These are phyloP conservation scores for Amphimallon solstitiale DNA, from an alignment of 2,888 invertebrate species.

Conservation along the genomic window DNA sequence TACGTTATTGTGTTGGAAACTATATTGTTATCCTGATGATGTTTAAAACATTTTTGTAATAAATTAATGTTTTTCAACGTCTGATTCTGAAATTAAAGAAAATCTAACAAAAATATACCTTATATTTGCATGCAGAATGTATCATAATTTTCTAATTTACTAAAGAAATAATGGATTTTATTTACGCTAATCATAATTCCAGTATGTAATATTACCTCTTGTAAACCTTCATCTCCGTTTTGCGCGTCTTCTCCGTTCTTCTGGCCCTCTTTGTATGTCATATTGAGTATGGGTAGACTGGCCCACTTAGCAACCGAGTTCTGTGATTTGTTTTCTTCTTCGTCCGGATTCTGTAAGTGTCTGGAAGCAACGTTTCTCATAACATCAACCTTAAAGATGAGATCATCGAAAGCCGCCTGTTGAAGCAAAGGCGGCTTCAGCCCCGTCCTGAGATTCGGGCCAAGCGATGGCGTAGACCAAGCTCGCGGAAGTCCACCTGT, in stretches of 20 bases:
- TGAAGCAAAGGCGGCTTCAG: slow-evolving; percentile 85
- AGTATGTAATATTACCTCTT: slow-evolving; percentile 53
- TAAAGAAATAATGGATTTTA: no score
- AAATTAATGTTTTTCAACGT: no score
- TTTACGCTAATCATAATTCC: no score
- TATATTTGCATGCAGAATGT: no score
- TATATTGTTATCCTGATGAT: no score
- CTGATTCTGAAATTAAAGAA: no score
- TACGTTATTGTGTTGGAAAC: no score
- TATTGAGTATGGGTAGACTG: slow-evolving; percentile 57
- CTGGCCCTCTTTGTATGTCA: slow-evolving; percentile 51
- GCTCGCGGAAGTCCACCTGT: slow-evolving; percentile 60
- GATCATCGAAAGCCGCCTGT: slow-evolving; percentile 87
- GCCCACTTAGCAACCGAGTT: slow-evolving; percentile 48
- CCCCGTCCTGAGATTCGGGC: slow-evolving; percentile 67
- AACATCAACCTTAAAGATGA: slow-evolving; percentile 82
- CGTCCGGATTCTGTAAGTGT: slow-evolving; percentile 43
- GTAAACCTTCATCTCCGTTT: slow-evolving; percentile 56
- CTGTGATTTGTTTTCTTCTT: slow-evolving; percentile 26
- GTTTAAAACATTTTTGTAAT: no score
- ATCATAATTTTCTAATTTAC: no score
- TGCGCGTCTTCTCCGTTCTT: slow-evolving; percentile 38
- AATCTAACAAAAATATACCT: no score
- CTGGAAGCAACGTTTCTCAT: slow-evolving; percentile 81
- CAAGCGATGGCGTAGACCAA: slow-evolving; percentile 63